Conservation (phyloP, 2,797 vertebrate genomes). For the Peromyscus nudipes region DNA sequence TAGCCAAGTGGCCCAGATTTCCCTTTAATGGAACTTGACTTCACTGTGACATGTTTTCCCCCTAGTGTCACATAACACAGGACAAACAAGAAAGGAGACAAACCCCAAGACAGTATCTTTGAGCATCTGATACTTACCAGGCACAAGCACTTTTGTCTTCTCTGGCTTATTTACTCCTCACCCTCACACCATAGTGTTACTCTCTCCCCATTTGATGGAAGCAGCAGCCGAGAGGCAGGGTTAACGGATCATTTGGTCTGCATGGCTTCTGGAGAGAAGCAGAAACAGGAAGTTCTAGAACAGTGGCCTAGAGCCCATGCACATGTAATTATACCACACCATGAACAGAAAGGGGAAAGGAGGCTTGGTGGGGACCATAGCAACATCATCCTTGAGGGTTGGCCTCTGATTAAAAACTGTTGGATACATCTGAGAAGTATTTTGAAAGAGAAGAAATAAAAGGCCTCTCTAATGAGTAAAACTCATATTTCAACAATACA, state of each 20-base stretch:
- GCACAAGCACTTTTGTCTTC: neutral
- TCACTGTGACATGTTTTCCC: neutral
- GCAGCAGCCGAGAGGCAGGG: neutral
- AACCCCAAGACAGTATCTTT: neutral
- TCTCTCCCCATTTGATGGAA: conserved; percentile 19
- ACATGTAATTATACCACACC: neutral
- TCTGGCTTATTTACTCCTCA: neutral
- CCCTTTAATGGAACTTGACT: conserved; percentile 13
- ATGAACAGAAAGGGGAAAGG: neutral
- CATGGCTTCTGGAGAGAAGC: neutral
- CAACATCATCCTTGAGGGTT: neutral
- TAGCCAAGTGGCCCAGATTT: neutral
- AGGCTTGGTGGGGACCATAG: neutral
- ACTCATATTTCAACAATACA: conserved; percentile 27
- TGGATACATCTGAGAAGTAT: neutral
- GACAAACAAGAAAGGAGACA: neutral
- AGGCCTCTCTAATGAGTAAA: conserved; percentile 5
- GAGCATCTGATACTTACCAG: neutral
- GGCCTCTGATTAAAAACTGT: conserved; percentile 43
- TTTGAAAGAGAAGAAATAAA: neutral
- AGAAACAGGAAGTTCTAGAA: neutral
- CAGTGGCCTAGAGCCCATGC: neutral
- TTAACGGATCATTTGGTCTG: neutral
- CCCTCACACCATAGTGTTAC: neutral
- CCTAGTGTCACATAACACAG: neutral